Evolutionary conservation across 2,888 invertebrate species (phyloP).

Genomic region (Synanthedon andrenaeformis): DNA sequence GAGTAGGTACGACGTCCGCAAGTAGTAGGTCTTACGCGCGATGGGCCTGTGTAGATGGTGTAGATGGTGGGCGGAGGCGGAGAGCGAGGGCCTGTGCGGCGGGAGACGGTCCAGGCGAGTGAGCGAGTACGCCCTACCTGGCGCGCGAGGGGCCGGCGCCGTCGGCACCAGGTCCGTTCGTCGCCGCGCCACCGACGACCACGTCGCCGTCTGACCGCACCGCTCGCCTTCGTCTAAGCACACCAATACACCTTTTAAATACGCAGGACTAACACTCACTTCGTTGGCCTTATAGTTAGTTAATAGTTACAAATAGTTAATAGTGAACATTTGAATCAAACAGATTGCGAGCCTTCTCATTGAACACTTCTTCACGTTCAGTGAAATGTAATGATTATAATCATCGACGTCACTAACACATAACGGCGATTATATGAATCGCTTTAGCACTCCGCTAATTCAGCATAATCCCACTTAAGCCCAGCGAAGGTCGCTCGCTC

Average conservation of each 20-base stretch:
- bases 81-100: conserved; percentile 25
- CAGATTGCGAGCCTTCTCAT: too few species aligned
- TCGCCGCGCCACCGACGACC: conserved; percentile 84
- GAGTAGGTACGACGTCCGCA: background rate
- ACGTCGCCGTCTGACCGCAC: conserved; percentile 68
- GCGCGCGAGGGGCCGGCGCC: conserved; percentile 74
- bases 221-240: conserved; percentile 54
- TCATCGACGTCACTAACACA: background rate
- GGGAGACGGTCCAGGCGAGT: conserved; percentile 82
- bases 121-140: conserved; percentile 91
- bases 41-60: conserved; percentile 53
- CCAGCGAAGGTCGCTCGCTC: conserved; percentile 19
- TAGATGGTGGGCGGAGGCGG: conserved; percentile 42
- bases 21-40: conserved; percentile 28
- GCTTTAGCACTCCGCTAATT: conserved; percentile 10
- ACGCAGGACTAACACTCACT: too few species aligned
- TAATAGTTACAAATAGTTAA: too few species aligned
- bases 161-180: conserved; percentile 94
- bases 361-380: too few species aligned
- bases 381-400: background rate
- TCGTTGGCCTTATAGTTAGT: too few species aligned
- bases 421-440: background rate
- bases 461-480: conserved; percentile 35
- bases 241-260: background rate
- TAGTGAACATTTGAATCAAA: too few species aligned